Conservation (phyloP, 1,140 invertebrate genomes). For the Leptoteleia sp. region DNA sequence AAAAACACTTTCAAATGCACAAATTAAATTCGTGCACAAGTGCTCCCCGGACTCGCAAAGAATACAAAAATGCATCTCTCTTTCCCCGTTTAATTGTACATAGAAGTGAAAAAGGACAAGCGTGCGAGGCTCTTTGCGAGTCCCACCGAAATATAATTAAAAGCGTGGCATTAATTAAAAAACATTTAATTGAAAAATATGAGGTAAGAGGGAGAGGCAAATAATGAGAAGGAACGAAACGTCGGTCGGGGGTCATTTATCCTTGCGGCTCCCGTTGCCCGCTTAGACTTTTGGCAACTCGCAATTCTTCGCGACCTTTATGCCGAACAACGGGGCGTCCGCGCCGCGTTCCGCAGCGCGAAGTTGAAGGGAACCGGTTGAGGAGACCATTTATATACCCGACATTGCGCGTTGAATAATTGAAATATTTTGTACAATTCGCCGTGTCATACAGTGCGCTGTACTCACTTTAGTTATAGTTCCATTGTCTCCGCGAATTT, state of each 20-base stretch:
- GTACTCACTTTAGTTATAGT: slow-evolving; percentile 30
- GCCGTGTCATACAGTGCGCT: slow-evolving; percentile 26
- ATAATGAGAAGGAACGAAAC: background rate
- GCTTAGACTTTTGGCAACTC: slow-evolving; percentile 50
- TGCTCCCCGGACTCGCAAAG: too few species aligned
- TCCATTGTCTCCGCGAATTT: slow-evolving; percentile 31
- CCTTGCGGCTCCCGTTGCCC: slow-evolving; percentile 16
- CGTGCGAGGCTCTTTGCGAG: too few species aligned
- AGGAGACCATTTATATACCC: slow-evolving; percentile 13
- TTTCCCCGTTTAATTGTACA: too few species aligned
- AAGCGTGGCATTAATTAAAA: too few species aligned
- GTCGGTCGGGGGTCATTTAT: slow-evolving; percentile 29
- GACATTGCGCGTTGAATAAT: slow-evolving; percentile 52
- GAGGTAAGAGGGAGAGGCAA: too few species aligned
- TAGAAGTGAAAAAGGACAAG: too few species aligned
- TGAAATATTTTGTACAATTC: slow-evolving; percentile 55
- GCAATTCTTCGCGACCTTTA: slow-evolving; percentile 42
- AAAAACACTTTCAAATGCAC: too few species aligned
- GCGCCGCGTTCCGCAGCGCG: slow-evolving; percentile 9
- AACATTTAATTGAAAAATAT: too few species aligned
- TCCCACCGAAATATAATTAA: too few species aligned
- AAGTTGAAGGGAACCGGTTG: slow-evolving; percentile 46
- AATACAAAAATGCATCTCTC: too few species aligned
- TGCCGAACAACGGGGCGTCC: slow-evolving; percentile 32
- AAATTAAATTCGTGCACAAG: too few species aligned